phyloP scores from a whole-genome alignment of 2,888 invertebrate species.

The Dendrolimus houi region DNA sequence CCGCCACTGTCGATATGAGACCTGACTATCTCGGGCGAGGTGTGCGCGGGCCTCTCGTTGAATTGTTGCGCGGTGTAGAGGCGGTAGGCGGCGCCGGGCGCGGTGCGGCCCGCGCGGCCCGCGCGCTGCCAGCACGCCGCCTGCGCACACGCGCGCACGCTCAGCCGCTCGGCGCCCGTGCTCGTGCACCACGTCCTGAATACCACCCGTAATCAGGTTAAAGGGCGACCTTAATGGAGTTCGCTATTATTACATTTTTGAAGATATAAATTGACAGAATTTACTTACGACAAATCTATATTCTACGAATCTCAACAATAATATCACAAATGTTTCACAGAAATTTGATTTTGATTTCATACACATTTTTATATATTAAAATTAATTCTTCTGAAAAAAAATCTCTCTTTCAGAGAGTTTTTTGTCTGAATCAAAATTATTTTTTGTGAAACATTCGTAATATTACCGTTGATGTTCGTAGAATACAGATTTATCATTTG shows the following conservation, averaged over 20 bases:
- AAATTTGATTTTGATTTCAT: no score
- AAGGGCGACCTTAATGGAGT: no score
- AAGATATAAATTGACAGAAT: no score
- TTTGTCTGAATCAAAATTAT: no score
- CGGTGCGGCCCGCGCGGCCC: slow-evolving; percentile 93
- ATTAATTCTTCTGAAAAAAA: no score
- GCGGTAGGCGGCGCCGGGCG: slow-evolving; percentile 90
- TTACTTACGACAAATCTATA: no score
- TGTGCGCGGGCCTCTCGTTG: slow-evolving; percentile 80
- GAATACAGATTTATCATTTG: no score
- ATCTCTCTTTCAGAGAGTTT: no score
- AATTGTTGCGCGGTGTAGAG: slow-evolving; percentile 89
- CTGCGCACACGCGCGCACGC: slow-evolving; percentile 88
- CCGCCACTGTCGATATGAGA: slow-evolving; percentile 16
- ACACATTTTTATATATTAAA: neutral
- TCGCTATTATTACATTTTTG: neutral
- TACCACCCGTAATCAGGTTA: neutral
- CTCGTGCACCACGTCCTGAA: slow-evolving; percentile 84
- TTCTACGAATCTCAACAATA: no score
- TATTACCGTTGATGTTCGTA: no score
- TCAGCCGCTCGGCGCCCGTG: slow-evolving; percentile 89
- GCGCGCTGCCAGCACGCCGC: slow-evolving; percentile 96
- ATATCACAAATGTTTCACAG: no score
- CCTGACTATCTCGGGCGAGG: slow-evolving; percentile 89
- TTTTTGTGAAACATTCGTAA: no score